Percentiles rank a stretch among this genome's conserved stretches.
Evolutionary conservation across 2,888 invertebrate genomes (phyloP).

Genomic region (Ophioninae sp.): DNA sequence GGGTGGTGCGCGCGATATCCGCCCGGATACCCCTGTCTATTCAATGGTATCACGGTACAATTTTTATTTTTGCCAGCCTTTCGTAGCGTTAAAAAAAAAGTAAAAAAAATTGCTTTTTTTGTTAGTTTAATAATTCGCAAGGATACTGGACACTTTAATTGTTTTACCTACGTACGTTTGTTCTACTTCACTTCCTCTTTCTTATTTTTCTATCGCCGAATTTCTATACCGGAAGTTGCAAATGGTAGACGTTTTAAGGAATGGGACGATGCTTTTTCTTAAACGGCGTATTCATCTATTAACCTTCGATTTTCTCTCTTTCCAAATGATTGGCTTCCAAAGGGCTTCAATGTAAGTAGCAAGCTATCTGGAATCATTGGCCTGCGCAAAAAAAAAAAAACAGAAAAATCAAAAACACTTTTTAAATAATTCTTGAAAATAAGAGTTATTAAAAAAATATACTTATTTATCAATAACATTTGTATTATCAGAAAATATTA

Average conservation of each 20-base stretch:
- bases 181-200: background rate
- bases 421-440: no score
- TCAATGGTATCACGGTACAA: conserved; percentile 70
- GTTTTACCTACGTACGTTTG: conserved; percentile 1
- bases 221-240: background rate
- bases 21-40: conserved; percentile 69
- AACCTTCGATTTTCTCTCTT: conserved; percentile 67
- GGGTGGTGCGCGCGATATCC: conserved; percentile 71
- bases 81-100: conserved; percentile 36
- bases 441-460: no score
- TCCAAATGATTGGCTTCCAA: conserved; percentile 72
- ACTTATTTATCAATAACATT: no score
- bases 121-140: conserved; percentile 34
- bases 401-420: no score
- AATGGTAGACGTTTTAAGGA: background rate
- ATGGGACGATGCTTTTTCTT: conserved; percentile 14
- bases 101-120: background rate
- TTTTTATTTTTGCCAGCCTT: conserved; percentile 64
- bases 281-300: conserved; percentile 46
- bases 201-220: conserved; percentile 10
- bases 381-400: conserved; percentile 23
- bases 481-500: no score
- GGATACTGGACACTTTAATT: conserved; percentile 15
- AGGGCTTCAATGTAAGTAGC: conserved; percentile 81
- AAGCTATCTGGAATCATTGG: conserved; percentile 40